phyloP scores from a whole-genome alignment of 2,888 invertebrate genomes.

The Coelinius sp. region DNA sequence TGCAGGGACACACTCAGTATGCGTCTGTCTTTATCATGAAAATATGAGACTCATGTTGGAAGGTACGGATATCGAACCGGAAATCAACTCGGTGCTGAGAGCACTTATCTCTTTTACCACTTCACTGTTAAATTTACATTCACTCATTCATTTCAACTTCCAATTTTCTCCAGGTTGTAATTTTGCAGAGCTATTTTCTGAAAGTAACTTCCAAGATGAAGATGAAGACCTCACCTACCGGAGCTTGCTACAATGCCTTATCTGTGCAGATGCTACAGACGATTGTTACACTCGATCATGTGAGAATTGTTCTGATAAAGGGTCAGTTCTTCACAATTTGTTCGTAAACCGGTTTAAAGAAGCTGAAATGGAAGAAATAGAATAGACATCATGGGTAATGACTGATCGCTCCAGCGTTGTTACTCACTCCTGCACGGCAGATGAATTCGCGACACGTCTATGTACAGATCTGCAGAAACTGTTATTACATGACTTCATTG shows the following conservation, averaged over 20 bases:
- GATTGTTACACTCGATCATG: conserved; percentile 7
- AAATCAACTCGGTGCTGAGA: too few relatives aligned
- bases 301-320: conserved; percentile 41
- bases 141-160: too few relatives aligned
- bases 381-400: conserved; percentile 21
- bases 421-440: background rate
- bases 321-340: background rate
- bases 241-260: conserved; percentile 15
- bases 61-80: too few relatives aligned
- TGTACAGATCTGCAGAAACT: conserved; percentile 20
- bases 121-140: too few relatives aligned
- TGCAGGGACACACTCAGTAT: conserved; percentile 45
- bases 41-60: conserved; percentile 42
- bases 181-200: background rate
- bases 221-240: conserved; percentile 3
- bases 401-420: conserved; percentile 33
- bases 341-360: conserved; percentile 19
- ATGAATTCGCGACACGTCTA: conserved; percentile 23
- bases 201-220: too few relatives aligned
- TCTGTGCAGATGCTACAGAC: too few relatives aligned
- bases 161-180: too few relatives aligned
- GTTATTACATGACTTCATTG: conserved; percentile 38
- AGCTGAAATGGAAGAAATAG: conserved; percentile 12
- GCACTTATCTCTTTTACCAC: too few relatives aligned
- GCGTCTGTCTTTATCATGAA: conserved; percentile 43